A percentile compares a stretch with the other conserved stretches of the same genome.
Conservation (phyloP, 2,113 vertebrate genomes). For the Suricata suricatta region DNA sequence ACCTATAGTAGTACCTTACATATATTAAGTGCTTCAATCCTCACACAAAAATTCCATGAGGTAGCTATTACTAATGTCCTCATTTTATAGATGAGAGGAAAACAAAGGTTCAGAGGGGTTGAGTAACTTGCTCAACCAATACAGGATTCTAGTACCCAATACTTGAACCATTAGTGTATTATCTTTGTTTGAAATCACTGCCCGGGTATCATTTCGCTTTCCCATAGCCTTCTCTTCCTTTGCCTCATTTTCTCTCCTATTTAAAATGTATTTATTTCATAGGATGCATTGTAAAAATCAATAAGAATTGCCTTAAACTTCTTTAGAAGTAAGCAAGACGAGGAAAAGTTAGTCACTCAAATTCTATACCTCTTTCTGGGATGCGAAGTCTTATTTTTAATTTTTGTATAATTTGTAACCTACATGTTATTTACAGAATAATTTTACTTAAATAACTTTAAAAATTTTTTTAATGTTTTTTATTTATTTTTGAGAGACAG, state of each 20-base stretch:
- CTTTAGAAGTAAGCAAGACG: neutral
- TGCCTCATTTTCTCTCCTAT: neutral
- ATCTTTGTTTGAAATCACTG: neutral
- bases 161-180: neutral
- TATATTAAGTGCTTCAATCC: neutral
- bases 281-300: neutral
- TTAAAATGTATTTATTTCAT: neutral
- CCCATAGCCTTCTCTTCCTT: neutral
- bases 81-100: neutral
- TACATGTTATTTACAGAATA: neutral
- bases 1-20: neutral
- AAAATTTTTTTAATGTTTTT: too few species aligned
- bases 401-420: neutral
- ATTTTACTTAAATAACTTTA: neutral
- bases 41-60: neutral
- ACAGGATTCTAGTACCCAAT: neutral
- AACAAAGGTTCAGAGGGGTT: neutral
- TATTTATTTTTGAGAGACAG: too few species aligned
- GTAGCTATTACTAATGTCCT: neutral
- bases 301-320: neutral
- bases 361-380: neutral
- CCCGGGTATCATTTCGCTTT: neutral
- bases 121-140: neutral
- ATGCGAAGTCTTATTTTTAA: neutral
- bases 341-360: neutral